A percentile compares a stretch with the other conserved stretches of the same genome.
Evolutionary conservation across 1,140 invertebrate genomes (phyloP).

Genomic region (Megalonaias nervosa): DNA sequence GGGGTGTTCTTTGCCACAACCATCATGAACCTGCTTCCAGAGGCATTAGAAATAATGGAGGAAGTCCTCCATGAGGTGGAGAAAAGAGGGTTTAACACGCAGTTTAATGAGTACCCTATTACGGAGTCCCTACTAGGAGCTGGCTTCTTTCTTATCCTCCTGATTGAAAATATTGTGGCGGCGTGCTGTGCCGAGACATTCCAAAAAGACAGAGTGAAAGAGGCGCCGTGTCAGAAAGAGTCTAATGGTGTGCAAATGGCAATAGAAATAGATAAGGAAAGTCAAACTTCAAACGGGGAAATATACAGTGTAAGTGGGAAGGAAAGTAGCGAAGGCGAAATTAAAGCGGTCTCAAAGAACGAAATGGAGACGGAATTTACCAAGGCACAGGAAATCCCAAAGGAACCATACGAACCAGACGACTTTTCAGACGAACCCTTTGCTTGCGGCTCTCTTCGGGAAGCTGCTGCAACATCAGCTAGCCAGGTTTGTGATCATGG

Average conservation of each 20-base stretch:
- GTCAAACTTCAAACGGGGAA: not conserved
- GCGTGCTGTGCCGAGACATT: constrained; percentile 33
- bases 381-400: not conserved
- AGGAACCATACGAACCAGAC: too few species aligned
- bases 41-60: constrained; percentile 69
- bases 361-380: not conserved
- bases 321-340: not conserved
- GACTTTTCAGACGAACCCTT: too few species aligned
- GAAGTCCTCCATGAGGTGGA: not conserved
- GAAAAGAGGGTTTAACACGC: not conserved
- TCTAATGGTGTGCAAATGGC: not conserved
- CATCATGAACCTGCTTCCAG: constrained; percentile 74
- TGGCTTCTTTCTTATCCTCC: constrained; percentile 75
- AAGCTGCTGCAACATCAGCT: too few species aligned
- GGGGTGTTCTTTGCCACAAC: constrained; percentile 75
- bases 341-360: not conserved
- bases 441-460: too few species aligned
- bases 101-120: constrained; percentile 36
- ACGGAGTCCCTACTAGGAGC: constrained; percentile 66
- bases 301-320: not conserved
- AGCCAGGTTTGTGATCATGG: too few species aligned
- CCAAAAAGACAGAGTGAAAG: not conserved
- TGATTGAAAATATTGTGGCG: constrained; percentile 73
- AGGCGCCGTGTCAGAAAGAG: not conserved
- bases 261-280: too few species aligned